These are phyloP conservation scores for Heloderma charlesbogerti DNA, from an alignment of 2,113 vertebrate species.

Conservation along the genomic window DNA sequence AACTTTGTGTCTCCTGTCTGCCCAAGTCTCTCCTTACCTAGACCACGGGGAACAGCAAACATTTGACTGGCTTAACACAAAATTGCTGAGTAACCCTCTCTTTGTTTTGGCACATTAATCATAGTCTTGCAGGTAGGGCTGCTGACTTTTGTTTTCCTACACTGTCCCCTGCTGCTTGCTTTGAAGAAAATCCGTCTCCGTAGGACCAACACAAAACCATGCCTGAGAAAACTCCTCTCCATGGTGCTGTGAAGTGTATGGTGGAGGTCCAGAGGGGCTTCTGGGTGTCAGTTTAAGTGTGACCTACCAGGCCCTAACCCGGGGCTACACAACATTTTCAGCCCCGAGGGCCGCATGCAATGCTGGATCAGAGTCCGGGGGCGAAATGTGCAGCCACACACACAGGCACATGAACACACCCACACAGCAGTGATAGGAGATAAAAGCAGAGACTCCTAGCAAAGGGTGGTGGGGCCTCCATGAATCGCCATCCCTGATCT, in stretches of 20 bases:
- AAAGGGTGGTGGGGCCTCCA: too few species aligned
- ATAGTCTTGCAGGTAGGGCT: conserved; percentile 57
- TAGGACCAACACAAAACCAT: fast-evolving
- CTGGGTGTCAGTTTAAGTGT: neutral
- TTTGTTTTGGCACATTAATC: neutral
- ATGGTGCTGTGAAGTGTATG: neutral
- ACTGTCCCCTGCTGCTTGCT: conserved; percentile 72
- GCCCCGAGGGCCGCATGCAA: too few species aligned
- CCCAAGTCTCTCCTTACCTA: neutral
- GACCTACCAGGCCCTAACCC: neutral
- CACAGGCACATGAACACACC: too few species aligned
- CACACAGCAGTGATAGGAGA: too few species aligned
- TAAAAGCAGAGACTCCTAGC: too few species aligned
- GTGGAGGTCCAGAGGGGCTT: neutral
- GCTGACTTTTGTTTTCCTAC: conserved; percentile 65
- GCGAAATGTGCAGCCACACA: too few species aligned
- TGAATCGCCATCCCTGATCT: too few species aligned
- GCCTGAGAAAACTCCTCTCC: neutral
- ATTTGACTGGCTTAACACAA: neutral
- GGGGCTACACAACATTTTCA: too few species aligned
- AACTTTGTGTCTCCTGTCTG: neutral
- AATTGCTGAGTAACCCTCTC: conserved; percentile 15
- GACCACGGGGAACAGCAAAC: conserved; percentile 53
- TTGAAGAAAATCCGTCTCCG: conserved; percentile 35
- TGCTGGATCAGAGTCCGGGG: too few species aligned